Evolutionary conservation across 2,113 vertebrate genomes (phyloP).

Genomic region (Oenanthe oenanthe): DNA sequence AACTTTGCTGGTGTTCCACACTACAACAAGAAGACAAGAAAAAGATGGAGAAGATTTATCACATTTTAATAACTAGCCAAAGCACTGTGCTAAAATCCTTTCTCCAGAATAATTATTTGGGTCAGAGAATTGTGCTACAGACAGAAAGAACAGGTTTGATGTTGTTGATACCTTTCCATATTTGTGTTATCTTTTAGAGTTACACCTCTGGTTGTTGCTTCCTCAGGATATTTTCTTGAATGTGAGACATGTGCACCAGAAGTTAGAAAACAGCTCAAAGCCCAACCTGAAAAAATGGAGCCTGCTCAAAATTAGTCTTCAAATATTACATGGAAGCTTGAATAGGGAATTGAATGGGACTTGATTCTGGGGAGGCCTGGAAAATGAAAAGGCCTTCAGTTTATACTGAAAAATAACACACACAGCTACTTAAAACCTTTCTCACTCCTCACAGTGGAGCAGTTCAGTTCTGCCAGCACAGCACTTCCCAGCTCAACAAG

Average conservation of each 20-base stretch:
- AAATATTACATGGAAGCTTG: not conserved
- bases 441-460: not conserved
- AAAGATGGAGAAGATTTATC: not conserved
- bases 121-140: not conserved
- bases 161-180: not conserved
- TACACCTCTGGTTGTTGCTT: not conserved
- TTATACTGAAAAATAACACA: not conserved
- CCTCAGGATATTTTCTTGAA: not conserved
- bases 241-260: not conserved
- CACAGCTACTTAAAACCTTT: not conserved
- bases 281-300: not conserved
- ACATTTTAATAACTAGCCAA: not conserved
- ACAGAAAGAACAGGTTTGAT: not conserved
- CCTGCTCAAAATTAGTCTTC: not conserved
- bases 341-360: not conserved
- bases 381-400: slow-evolving; percentile 1
- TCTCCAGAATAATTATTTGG: not conserved
- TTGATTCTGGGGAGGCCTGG: not conserved
- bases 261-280: not conserved
- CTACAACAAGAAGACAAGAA: not conserved
- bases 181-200: not conserved
- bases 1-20: not conserved
- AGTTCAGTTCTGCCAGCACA: slow-evolving; percentile 20
- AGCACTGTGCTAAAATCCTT: not conserved
- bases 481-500: not conserved